These are phyloP conservation scores for Saccopteryx leptura DNA, from an alignment of 2,113 vertebrate species.

Conservation along the genomic window DNA sequence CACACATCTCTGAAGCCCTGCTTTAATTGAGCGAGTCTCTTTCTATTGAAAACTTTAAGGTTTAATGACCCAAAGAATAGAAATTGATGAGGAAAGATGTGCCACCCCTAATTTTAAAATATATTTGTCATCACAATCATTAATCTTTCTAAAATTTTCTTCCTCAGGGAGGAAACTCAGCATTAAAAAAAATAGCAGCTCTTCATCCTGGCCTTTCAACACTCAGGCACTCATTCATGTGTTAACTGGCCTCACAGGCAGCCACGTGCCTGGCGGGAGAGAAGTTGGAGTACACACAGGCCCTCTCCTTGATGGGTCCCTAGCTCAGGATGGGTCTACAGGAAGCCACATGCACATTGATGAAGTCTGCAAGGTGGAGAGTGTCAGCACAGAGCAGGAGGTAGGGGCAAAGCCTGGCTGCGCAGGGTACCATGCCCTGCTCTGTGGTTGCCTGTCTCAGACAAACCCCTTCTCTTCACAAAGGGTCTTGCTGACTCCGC, in stretches of 20 bases:
- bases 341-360: background rate
- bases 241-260: background rate
- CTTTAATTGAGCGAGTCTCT: background rate
- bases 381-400: background rate
- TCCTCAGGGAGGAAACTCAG: background rate
- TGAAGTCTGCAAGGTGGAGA: too few species aligned
- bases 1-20: background rate
- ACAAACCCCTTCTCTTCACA: background rate
- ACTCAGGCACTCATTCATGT: rapidly evolving
- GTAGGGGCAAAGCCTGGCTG: background rate
- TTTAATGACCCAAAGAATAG: constrained; percentile 73
- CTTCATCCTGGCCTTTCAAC: background rate
- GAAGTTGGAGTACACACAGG: rapidly evolving
- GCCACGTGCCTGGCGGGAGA: background rate
- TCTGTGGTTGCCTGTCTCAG: too few species aligned
- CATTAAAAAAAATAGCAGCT: background rate
- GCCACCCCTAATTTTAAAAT: constrained; percentile 11
- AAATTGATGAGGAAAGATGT: constrained; percentile 63
- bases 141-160: background rate
- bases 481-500: rapidly evolving
- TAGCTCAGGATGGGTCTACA: background rate
- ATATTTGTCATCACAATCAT: constrained; percentile 39
- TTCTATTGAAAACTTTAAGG: constrained; percentile 37
- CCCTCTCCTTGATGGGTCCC: background rate
- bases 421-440: background rate